These are phyloP conservation scores for Indri indri DNA, from an alignment of 2,113 vertebrate species.

Conservation along the genomic window DNA sequence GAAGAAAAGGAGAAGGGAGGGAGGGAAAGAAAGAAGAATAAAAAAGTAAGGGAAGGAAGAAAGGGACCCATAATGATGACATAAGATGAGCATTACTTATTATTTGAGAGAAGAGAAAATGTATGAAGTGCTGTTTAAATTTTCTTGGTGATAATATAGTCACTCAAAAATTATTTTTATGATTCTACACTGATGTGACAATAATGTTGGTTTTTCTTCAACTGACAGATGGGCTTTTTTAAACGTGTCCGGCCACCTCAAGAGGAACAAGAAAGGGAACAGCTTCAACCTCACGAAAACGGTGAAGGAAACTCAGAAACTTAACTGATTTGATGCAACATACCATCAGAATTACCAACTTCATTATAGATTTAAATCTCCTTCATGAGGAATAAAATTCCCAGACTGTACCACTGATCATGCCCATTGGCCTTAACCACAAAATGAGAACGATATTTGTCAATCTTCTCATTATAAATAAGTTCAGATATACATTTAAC, in stretches of 20 bases:
- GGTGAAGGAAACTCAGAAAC: slow-evolving; percentile 93
- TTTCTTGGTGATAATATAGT: neutral
- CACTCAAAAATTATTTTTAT: neutral
- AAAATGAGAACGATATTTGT: slow-evolving; percentile 64
- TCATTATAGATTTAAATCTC: slow-evolving; percentile 36
- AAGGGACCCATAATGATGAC: too few species aligned
- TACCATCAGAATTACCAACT: slow-evolving; percentile 55
- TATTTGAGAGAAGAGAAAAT: neutral
- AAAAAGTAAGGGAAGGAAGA: neutral
- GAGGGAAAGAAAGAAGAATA: neutral
- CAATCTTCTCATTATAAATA: slow-evolving; percentile 32
- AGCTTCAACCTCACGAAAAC: slow-evolving; percentile 96
- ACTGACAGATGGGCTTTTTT: slow-evolving; percentile 94
- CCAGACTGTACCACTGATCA: slow-evolving; percentile 52
- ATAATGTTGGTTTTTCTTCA: neutral
- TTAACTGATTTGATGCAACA: slow-evolving; percentile 79
- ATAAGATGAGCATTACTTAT: neutral
- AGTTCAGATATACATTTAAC: slow-evolving; percentile 52
- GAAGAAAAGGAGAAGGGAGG: too few species aligned
- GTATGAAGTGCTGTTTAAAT: too few species aligned
- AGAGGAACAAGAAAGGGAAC: slow-evolving; percentile 96
- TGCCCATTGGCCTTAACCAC: slow-evolving; percentile 53
- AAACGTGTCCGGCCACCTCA: slow-evolving; percentile 97
- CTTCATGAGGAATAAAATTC: slow-evolving; percentile 52
- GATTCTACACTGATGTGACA: neutral